Conservation (phyloP, 2,113 vertebrate genomes). For the Theristicus caerulescens region DNA sequence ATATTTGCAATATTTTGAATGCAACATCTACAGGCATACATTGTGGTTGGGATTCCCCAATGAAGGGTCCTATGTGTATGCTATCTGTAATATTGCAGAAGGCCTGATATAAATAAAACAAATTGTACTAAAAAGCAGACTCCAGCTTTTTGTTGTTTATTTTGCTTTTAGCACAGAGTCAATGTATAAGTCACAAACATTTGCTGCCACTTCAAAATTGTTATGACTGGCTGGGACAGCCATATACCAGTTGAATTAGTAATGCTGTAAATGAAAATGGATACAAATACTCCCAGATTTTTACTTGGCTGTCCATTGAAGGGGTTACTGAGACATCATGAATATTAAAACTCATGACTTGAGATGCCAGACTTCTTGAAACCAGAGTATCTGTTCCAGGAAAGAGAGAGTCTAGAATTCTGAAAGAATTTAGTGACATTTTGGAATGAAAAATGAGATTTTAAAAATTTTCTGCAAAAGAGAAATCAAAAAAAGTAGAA, state of each 20-base stretch:
- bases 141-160: background rate
- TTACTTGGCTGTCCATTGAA: background rate
- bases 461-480: background rate
- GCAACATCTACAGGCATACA: background rate
- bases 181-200: background rate
- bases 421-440: background rate
- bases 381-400: background rate
- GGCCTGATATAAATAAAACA: background rate
- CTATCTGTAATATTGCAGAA: background rate
- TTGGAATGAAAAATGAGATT: background rate
- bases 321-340: background rate
- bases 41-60: background rate
- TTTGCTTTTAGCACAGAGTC: background rate
- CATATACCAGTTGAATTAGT: background rate
- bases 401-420: background rate
- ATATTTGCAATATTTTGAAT: background rate
- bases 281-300: background rate
- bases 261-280: background rate
- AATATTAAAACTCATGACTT: background rate
- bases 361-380: background rate
- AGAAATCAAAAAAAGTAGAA: background rate
- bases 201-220: background rate
- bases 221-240: background rate
- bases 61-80: background rate
- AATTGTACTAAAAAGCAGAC: background rate